Conservation (phyloP, 2,113 vertebrate species). For the Paraplagusia blochii region DNA sequence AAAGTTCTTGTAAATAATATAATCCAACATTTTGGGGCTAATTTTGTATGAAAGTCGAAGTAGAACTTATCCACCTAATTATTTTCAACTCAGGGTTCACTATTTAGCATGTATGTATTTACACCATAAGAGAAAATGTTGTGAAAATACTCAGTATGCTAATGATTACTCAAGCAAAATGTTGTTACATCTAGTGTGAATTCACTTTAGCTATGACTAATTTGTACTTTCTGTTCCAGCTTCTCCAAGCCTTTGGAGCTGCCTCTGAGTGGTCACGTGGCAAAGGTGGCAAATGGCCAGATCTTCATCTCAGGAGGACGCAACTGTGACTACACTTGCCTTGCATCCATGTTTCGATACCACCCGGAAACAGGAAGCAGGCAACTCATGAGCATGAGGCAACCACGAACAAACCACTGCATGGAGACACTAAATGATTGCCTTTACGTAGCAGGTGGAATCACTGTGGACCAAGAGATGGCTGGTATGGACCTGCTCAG, state of each 20-base stretch:
- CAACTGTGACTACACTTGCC: constrained; percentile 44
- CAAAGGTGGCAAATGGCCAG: constrained; percentile 51
- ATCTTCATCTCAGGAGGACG: constrained; percentile 73
- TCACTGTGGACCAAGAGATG: constrained; percentile 20
- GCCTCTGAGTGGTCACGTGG: constrained; percentile 59
- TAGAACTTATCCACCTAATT: too few relatives aligned
- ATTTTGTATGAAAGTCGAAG: too few relatives aligned
- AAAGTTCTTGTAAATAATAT: too few relatives aligned
- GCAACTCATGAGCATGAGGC: constrained; percentile 62
- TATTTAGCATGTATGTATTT: too few relatives aligned
- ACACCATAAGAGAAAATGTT: too few relatives aligned
- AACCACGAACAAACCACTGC: constrained; percentile 70
- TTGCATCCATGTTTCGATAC: constrained; percentile 67
- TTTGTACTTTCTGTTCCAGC: constrained; percentile 42
- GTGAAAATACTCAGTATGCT: too few relatives aligned
- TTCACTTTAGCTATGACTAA: background rate
- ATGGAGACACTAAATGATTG: constrained; percentile 65
- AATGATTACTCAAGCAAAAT: too few relatives aligned
- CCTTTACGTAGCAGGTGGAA: constrained; percentile 73
- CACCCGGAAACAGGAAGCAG: constrained; percentile 67
- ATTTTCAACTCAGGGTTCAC: too few relatives aligned
- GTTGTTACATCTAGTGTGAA: background rate
- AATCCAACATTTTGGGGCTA: too few relatives aligned
- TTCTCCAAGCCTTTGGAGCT: constrained; percentile 58
- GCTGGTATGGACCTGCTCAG: constrained; percentile 48